A percentile compares a stretch with the other conserved stretches of the same genome.
Evolutionary conservation across 2,888 invertebrate genomes (phyloP).

Genomic region (Penaeus monodon): DNA sequence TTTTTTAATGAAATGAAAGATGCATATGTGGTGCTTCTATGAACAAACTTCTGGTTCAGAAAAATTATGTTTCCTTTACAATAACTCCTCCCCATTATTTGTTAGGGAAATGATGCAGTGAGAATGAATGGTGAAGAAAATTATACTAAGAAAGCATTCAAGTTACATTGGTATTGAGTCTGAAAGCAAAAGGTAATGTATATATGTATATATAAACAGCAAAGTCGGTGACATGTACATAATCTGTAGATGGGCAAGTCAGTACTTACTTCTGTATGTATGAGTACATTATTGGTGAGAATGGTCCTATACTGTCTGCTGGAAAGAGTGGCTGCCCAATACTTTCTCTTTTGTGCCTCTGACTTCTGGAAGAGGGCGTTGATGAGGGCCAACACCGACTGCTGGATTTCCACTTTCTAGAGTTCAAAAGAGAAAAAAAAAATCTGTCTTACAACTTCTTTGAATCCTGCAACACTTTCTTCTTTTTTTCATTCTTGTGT

Average conservation of each 20-base stretch:
- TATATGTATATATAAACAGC: not conserved
- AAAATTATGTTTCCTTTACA: too few species aligned
- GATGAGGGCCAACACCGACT: constrained; percentile 92
- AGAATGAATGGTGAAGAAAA: too few species aligned
- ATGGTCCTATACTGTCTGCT: constrained; percentile 87
- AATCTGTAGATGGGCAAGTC: too few species aligned
- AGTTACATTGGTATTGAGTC: too few species aligned
- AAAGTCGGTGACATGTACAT: constrained; percentile 16
- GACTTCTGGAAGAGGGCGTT: constrained; percentile 89
- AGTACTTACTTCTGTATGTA: constrained; percentile 71
- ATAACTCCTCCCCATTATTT: too few species aligned
- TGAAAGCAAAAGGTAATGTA: too few species aligned
- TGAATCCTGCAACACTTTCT: not conserved
- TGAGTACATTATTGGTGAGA: constrained; percentile 81
- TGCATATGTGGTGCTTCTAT: too few species aligned
- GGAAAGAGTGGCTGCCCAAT: constrained; percentile 84
- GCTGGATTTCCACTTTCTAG: constrained; percentile 78
- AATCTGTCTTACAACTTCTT: not conserved
- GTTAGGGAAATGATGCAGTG: too few species aligned
- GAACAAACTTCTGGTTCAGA: too few species aligned
- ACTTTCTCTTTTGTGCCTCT: constrained; percentile 81
- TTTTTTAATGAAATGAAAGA: too few species aligned
- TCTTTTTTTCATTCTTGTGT: not conserved
- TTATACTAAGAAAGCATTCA: too few species aligned
- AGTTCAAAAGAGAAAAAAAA: not conserved